Percentiles rank a stretch among this genome's conserved stretches.
These are phyloP conservation scores for Apogon hyalosoma DNA, from an alignment of 2,797 vertebrate genomes.

Conservation along the genomic window DNA sequence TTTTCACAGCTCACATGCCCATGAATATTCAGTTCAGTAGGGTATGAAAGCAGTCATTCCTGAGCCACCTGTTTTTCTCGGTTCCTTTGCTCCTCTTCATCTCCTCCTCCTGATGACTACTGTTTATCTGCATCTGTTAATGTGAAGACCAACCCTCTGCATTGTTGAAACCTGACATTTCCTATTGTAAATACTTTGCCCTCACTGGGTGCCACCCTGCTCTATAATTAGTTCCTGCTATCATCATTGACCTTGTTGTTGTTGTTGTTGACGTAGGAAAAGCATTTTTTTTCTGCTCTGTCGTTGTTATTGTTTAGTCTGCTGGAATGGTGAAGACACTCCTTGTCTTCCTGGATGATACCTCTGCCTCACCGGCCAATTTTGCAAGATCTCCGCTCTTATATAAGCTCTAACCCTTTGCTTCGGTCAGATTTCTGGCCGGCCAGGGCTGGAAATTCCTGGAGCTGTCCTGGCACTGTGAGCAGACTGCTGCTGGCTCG, in stretches of 20 bases:
- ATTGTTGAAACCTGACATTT: slow-evolving; percentile 36
- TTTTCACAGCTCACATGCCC: background rate
- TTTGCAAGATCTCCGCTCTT: slow-evolving; percentile 50
- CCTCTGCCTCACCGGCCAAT: slow-evolving; percentile 17
- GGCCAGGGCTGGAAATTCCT: slow-evolving; percentile 58
- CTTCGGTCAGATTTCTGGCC: slow-evolving; percentile 45
- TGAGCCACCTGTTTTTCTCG: slow-evolving; percentile 33
- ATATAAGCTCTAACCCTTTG: slow-evolving; percentile 21
- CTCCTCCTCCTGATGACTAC: background rate
- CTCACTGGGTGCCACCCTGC: slow-evolving; percentile 36
- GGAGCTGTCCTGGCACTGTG: slow-evolving; percentile 54
- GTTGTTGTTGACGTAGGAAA: slow-evolving; percentile 56
- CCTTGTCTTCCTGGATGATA: slow-evolving; percentile 40
- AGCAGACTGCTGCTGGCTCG: slow-evolving; percentile 31
- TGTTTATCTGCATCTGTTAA: slow-evolving; percentile 30
- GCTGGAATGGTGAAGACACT: slow-evolving; percentile 38
- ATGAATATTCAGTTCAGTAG: background rate
- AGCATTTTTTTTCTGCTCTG: slow-evolving; percentile 64
- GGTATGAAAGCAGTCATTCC: slow-evolving; percentile 6
- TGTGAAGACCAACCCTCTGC: slow-evolving; percentile 26
- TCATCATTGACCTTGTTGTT: slow-evolving; percentile 27
- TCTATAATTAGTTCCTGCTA: slow-evolving; percentile 60
- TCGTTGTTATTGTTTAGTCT: slow-evolving; percentile 68
- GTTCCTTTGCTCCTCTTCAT: background rate
- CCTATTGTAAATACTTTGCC: slow-evolving; percentile 40